A percentile compares a stretch with the other conserved stretches of the same genome.
Conservation (phyloP, 1,140 invertebrate genomes). For the Batillaria attramentaria region DNA sequence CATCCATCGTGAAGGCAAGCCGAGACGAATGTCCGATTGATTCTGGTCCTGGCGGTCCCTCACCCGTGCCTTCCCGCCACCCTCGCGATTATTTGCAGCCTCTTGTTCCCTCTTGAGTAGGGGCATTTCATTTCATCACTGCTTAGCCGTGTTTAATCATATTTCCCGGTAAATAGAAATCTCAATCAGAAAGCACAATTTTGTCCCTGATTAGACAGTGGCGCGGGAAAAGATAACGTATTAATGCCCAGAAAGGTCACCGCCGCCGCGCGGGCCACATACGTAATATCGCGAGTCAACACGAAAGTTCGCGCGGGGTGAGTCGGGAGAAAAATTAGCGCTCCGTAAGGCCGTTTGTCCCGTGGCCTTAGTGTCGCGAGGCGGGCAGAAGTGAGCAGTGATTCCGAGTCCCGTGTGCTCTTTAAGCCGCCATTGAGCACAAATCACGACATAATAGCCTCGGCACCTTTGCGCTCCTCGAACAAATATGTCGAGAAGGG, state of each 20-base stretch:
- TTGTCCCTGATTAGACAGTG: conserved; percentile 25
- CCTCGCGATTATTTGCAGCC: conserved; percentile 22
- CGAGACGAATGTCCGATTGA: conserved; percentile 20
- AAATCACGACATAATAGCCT: conserved; percentile 35
- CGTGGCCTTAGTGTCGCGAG: conserved; percentile 13
- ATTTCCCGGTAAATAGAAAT: conserved; percentile 34
- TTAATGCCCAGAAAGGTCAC: conserved; percentile 31
- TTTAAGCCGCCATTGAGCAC: conserved; percentile 30
- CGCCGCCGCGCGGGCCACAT: conserved; percentile 27
- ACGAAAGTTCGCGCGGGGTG: conserved; percentile 19
- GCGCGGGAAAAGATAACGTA: conserved; percentile 32
- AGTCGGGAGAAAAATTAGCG: conserved; percentile 30
- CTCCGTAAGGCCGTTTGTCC: conserved; percentile 32
- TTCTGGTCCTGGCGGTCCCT: not conserved
- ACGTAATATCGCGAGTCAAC: conserved; percentile 36
- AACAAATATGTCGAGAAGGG: conserved; percentile 30
- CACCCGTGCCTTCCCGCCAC: not conserved
- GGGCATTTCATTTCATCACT: conserved; percentile 33
- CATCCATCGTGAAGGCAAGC: not conserved
- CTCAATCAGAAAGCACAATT: conserved; percentile 30
- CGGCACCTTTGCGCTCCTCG: conserved; percentile 28
- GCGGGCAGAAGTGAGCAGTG: conserved; percentile 18
- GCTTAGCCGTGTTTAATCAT: conserved; percentile 34
- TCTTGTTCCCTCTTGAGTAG: conserved; percentile 16
- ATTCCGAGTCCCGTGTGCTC: conserved; percentile 22